Evolutionary conservation across 2,888 invertebrate genomes (phyloP).

Genomic region (Parascotia fuliginaria): DNA sequence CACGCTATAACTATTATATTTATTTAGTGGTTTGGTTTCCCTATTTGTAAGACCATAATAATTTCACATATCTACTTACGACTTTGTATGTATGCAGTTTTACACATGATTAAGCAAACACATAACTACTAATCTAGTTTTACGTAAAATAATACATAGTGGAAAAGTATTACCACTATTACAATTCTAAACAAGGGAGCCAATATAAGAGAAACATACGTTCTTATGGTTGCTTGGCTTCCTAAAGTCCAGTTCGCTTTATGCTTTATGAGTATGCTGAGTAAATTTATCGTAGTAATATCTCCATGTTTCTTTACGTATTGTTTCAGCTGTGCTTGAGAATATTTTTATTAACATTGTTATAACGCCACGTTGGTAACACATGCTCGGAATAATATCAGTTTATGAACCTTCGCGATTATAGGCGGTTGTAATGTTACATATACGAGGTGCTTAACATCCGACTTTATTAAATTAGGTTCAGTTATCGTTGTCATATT

Average conservation of each 20-base stretch:
- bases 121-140: not conserved
- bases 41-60: no score
- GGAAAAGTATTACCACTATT: not conserved
- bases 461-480: constrained; percentile 5
- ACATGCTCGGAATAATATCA: constrained; percentile 52
- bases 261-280: constrained; percentile 59
- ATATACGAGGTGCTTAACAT: constrained; percentile 1
- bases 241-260: constrained; percentile 48
- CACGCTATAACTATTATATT: no score
- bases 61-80: no score
- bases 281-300: constrained; percentile 63
- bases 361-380: constrained; percentile 48
- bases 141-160: not conserved
- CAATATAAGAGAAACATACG: constrained; percentile 30
- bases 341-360: constrained; percentile 60
- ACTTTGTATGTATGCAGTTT: not conserved
- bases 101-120: not conserved
- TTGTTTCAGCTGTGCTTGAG: constrained; percentile 50
- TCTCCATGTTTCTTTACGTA: constrained; percentile 55
- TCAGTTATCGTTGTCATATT: not conserved
- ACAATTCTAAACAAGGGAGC: constrained; percentile 1
- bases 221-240: constrained; percentile 13
- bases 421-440: constrained; percentile 31
- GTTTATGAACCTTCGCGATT: constrained; percentile 49
- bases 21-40: no score